Conservation (phyloP, 2,888 invertebrate genomes). For the Euplexia lucipara region DNA sequence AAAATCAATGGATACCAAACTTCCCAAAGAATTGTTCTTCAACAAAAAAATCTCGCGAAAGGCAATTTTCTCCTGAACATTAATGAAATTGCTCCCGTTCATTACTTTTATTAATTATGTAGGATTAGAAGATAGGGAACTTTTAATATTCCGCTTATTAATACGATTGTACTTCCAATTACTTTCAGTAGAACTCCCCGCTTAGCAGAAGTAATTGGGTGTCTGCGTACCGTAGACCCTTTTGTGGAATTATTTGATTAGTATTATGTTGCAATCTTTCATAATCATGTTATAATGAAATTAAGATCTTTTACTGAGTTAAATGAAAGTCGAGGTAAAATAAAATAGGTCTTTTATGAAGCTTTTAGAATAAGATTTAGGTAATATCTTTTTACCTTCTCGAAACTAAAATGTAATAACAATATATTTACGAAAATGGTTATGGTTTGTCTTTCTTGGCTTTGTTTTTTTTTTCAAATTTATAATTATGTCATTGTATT, state of each 20-base stretch:
- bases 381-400: neutral
- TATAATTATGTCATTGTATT: no score
- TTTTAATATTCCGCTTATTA: conserved; percentile 52
- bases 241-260: conserved; percentile 50
- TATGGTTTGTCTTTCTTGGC: no score
- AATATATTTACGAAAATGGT: no score
- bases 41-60: conserved; percentile 13
- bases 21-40: conserved; percentile 6
- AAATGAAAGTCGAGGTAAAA: conserved; percentile 4
- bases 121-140: conserved; percentile 47
- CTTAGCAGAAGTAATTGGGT: conserved; percentile 54
- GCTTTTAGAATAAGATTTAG: neutral
- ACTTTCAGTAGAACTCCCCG: conserved; percentile 36
- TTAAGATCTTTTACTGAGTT: conserved; percentile 16
- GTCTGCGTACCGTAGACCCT: conserved; percentile 34
- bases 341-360: neutral
- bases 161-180: conserved; percentile 51
- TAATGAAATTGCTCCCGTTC: conserved; percentile 43
- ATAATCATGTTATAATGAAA: conserved; percentile 31
- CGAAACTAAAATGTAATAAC: neutral
- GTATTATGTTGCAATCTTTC: conserved; percentile 36
- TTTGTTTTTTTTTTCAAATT: no score
- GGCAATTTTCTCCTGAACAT: conserved; percentile 26
- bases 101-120: conserved; percentile 55
- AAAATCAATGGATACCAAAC: conserved; percentile 2